phyloP scores from a whole-genome alignment of 2,113 vertebrate genomes.

The Elephas maximus region DNA sequence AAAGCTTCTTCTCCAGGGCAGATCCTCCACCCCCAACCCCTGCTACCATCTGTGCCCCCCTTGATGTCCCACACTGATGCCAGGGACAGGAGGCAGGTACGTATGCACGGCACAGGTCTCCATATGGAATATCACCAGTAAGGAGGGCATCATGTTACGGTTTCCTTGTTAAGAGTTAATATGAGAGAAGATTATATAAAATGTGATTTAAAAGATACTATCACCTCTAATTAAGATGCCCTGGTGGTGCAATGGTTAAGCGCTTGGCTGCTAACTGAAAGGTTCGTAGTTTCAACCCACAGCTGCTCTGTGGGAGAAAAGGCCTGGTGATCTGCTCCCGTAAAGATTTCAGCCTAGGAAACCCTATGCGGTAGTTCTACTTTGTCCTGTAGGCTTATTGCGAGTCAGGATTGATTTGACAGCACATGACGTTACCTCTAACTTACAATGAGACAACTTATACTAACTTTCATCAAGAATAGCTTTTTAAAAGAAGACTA shows the following conservation, averaged over 20 bases:
- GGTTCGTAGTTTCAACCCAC: not conserved
- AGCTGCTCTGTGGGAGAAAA: not conserved
- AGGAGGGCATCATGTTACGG: not conserved
- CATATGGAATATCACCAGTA: not conserved
- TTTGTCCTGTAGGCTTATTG: not conserved
- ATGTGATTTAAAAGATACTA: not conserved
- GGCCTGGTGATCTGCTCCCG: not conserved
- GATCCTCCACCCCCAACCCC: no score
- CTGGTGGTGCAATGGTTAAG: not conserved
- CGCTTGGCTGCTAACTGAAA: not conserved
- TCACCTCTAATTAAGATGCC: not conserved
- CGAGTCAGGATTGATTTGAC: not conserved
- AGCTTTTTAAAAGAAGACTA: slow-evolving; percentile 4
- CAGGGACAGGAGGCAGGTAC: not conserved
- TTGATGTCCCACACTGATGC: not conserved
- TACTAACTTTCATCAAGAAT: not conserved
- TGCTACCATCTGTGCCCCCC: not conserved
- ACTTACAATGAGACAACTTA: not conserved
- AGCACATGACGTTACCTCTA: not conserved
- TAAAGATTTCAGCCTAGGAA: no score
- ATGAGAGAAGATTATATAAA: not conserved
- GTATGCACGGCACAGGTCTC: not conserved
- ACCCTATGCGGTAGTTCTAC: no score
- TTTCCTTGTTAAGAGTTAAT: not conserved
- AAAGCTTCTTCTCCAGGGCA: slow-evolving; percentile 27